phyloP scores from a whole-genome alignment of 2,797 vertebrate genomes.

The Enteromius treurensis region DNA sequence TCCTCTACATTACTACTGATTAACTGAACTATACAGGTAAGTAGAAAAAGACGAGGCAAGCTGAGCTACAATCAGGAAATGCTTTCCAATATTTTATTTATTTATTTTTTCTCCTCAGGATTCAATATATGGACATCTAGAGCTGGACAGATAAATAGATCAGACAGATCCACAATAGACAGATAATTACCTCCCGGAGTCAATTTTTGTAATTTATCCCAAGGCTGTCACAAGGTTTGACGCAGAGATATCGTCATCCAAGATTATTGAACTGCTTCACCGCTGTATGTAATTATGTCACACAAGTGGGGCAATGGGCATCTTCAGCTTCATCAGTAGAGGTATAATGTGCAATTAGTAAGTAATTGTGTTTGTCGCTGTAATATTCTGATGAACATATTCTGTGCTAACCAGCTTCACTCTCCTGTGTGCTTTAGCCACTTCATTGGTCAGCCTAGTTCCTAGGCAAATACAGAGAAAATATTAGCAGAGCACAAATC shows the following conservation, averaged over 20 bases:
- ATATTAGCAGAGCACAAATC: slow-evolving; percentile 20
- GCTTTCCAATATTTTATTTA: background rate
- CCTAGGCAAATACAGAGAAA: slow-evolving; percentile 4
- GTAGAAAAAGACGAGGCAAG: background rate
- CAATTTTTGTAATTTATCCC: slow-evolving; percentile 36
- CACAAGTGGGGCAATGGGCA: slow-evolving; percentile 19
- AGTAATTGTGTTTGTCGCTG: slow-evolving; percentile 20
- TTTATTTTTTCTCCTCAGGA: background rate
- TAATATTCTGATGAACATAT: slow-evolving; percentile 39
- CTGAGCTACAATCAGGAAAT: background rate
- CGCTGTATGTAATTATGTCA: slow-evolving; percentile 36
- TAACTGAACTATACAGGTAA: background rate
- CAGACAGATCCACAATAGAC: slow-evolving; percentile 26
- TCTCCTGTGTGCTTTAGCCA: slow-evolving; percentile 25
- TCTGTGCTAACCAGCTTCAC: slow-evolving; percentile 32
- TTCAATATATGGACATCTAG: background rate
- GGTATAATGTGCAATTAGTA: slow-evolving; percentile 36
- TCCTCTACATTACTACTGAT: background rate
- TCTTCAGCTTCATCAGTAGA: slow-evolving; percentile 30
- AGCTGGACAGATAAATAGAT: background rate
- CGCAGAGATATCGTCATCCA: background rate
- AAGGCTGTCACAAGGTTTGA: background rate
- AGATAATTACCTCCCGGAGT: slow-evolving; percentile 23
- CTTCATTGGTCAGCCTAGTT: slow-evolving; percentile 24
- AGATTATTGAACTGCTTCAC: slow-evolving; percentile 28